Conservation (phyloP, 2,797 vertebrate species). For the Stomatorhinus walkeri region DNA sequence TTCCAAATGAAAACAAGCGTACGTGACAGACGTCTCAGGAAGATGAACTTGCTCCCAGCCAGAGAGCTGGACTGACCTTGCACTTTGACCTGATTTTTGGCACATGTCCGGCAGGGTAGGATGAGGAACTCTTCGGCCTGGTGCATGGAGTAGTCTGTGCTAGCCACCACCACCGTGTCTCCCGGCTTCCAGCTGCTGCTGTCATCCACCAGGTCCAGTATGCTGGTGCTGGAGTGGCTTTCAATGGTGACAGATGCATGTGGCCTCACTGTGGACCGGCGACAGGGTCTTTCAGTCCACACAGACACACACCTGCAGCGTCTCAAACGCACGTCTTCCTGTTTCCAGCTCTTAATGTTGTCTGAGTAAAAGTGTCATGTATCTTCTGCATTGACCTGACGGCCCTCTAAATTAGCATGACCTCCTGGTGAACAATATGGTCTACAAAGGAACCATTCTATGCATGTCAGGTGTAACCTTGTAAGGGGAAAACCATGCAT, state of each 20-base stretch:
- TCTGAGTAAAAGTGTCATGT: background rate
- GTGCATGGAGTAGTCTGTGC: constrained; percentile 59
- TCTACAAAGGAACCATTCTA: background rate
- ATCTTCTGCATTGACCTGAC: background rate
- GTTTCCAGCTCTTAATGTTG: background rate
- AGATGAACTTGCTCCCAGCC: background rate
- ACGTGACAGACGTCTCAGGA: background rate
- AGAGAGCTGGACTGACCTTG: constrained; percentile 61
- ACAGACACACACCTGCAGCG: background rate
- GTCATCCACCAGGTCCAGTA: constrained; percentile 69
- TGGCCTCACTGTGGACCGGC: constrained; percentile 67
- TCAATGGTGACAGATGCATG: constrained; percentile 74
- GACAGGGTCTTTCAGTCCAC: background rate
- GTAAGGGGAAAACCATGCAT: background rate
- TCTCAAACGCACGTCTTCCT: background rate
- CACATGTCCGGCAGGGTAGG: constrained; percentile 57
- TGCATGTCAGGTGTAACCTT: background rate
- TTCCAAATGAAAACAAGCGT: background rate
- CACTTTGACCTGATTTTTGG: constrained; percentile 67
- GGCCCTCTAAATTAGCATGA: background rate
- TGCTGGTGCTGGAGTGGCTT: constrained; percentile 69
- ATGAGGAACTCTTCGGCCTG: constrained; percentile 62
- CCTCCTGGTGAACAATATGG: background rate
- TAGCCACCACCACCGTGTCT: constrained; percentile 52
- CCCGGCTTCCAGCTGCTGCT: constrained; percentile 57